Evolutionary conservation across 2,888 invertebrate species (phyloP), one percentile per base, ranked within the genome.

Genomic region (Lochmaea crataegi): DNA sequence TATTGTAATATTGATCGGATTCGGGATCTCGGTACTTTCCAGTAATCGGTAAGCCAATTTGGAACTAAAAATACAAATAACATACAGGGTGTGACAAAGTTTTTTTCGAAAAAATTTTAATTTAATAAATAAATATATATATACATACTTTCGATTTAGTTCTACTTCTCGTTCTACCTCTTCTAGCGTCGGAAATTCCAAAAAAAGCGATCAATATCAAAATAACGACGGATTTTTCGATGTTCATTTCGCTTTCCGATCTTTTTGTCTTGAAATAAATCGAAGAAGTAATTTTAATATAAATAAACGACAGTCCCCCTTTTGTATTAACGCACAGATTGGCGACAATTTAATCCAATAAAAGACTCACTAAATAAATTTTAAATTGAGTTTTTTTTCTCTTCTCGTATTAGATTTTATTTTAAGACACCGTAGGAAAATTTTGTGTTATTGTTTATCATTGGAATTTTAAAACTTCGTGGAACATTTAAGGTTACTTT

Each of bases 21-120:
- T 96, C 96, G 0, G 95, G 94, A 87, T 96, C 96, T 79, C 95
- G 89, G 85, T 96, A 96, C 88, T 96, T 95, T 75, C 96, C 96
- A 48, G 95, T 95, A 72, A 95, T 94, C 1, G 96, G 96, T 78
- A 95, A 86, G 66, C 95, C 95, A 82, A 95, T 94, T 91, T 95
- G 95, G 70, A 94, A 92, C 90, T 92, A 85, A 78, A 85, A 84
- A 71, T 66, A 70, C 45, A 71, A 68, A 51, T 56, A 53, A 32
- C 1, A 32, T 32, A 32, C 32, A 32, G 32, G 32, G 32, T 32
- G 6, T 32, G 32, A 5, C 32, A 32, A 7, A 1, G 7, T 32
- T 32, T 32, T 7, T 48, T 65, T 16, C 22, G 9, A 42, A 51
- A 11, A 16, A 45, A 16, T 45, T 65, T 48, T 42, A 2, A 2